Evolutionary conservation across 2,888 invertebrate species (phyloP).

Genomic region (Apamea epomidion): DNA sequence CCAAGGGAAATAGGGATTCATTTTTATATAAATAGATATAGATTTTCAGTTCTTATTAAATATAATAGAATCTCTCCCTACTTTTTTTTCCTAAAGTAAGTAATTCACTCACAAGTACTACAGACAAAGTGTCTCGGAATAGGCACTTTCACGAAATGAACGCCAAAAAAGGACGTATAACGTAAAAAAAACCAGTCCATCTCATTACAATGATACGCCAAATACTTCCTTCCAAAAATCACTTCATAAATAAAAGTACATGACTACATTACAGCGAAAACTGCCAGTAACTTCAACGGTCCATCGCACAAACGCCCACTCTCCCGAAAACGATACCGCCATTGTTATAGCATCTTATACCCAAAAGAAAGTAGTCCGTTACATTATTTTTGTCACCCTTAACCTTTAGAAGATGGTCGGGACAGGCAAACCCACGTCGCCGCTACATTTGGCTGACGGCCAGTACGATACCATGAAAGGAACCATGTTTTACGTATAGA

Average conservation of each 20-base stretch:
- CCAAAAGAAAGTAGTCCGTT: conserved; percentile 73
- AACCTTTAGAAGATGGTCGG: conserved; percentile 79
- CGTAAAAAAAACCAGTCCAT: not conserved
- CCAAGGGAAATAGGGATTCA: no score
- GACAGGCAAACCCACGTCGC: conserved; percentile 73
- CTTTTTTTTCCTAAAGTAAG: not conserved
- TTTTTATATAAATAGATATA: no score
- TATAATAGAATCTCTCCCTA: not conserved
- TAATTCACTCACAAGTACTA: not conserved
- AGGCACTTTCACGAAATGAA: not conserved
- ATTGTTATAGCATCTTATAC: conserved; percentile 68
- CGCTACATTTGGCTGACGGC: conserved; percentile 78
- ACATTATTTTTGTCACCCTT: conserved; percentile 83
- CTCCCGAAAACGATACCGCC: conserved; percentile 46
- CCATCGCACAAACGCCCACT: conserved; percentile 55
- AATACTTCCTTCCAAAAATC: conserved; percentile 31
- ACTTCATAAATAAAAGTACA: conserved; percentile 10
- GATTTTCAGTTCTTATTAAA: not conserved
- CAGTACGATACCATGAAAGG: conserved; percentile 68
- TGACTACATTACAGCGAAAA: conserved; percentile 9
- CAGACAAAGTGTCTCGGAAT: not conserved
- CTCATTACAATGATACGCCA: conserved; percentile 11
- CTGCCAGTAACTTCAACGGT: conserved; percentile 48
- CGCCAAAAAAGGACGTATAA: not conserved
- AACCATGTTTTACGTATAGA: conserved; percentile 39